A percentile compares a stretch with the other conserved stretches of the same genome.
Conservation (phyloP, 2,888 invertebrate genomes). For the Hoplodrina ambigua region DNA sequence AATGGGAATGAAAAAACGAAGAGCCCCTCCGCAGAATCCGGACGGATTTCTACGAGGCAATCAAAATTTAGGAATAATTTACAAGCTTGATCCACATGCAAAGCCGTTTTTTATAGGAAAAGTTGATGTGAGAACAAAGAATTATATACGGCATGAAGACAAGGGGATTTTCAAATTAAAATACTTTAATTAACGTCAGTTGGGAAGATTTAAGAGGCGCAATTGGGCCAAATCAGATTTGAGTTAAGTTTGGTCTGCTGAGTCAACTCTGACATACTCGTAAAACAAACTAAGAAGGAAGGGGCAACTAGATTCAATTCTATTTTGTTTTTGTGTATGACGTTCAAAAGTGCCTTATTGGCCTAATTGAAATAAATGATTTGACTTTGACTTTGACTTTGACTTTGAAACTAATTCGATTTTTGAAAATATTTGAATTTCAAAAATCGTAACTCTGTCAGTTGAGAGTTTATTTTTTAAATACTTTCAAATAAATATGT, state of each 20-base stretch:
- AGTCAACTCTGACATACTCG: slow-evolving; percentile 75
- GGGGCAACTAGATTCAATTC: no score
- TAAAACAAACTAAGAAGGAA: slow-evolving; percentile 76
- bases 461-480: slow-evolving; percentile 72
- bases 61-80: slow-evolving; percentile 86
- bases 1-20: slow-evolving; percentile 83
- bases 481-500: slow-evolving; percentile 74
- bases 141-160: slow-evolving; percentile 71
- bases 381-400: no score
- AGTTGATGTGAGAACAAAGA: slow-evolving; percentile 78
- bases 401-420: no score
- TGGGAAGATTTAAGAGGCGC: slow-evolving; percentile 71
- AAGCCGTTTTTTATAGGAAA: slow-evolving; percentile 76
- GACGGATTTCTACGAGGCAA: slow-evolving; percentile 84
- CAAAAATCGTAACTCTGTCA: slow-evolving; percentile 36
- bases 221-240: slow-evolving; percentile 75
- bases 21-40: slow-evolving; percentile 77
- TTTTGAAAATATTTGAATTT: slow-evolving; percentile 70
- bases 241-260: slow-evolving; percentile 70
- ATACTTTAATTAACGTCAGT: slow-evolving; percentile 81
- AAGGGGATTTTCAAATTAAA: slow-evolving; percentile 74
- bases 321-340: no score
- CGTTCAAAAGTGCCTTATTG: no score
- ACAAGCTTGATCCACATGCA: slow-evolving; percentile 82
- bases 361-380: no score